Evolutionary conservation across 2,113 vertebrate species (phyloP).

Genomic region (Apteryx mantelli): DNA sequence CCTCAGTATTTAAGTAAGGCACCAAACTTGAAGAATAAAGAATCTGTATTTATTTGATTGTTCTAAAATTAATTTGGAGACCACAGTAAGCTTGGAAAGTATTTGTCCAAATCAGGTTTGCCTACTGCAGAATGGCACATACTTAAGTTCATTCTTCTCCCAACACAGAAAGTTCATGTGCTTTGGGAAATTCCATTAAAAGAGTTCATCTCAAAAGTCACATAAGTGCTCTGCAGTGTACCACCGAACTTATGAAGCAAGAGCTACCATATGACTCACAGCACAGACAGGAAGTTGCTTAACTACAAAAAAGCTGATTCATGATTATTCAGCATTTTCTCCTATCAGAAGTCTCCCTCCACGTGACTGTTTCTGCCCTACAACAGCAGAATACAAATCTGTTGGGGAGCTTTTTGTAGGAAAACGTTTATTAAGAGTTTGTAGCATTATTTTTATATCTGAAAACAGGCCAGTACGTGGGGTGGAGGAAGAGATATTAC

Average conservation of each 20-base stretch:
- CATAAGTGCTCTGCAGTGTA: rapidly evolving
- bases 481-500: neutral
- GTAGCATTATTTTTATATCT: neutral
- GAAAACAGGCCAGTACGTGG: neutral
- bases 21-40: neutral
- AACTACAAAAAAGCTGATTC: slow-evolving; percentile 60
- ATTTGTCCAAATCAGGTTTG: neutral
- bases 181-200: neutral
- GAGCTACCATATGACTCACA: neutral
- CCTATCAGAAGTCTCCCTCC: neutral
- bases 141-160: neutral
- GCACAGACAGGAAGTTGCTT: neutral
- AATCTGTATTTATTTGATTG: neutral
- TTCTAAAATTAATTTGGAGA: neutral
- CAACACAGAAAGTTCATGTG: neutral
- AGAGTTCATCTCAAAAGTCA: neutral
- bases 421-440: neutral
- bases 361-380: neutral
- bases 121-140: rapidly evolving
- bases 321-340: slow-evolving; percentile 34
- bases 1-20: neutral
- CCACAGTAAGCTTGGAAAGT: neutral
- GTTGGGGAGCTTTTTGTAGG: neutral
- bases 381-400: neutral
- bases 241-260: neutral